Base-by-base conservation (phyloP, 2,888 invertebrate genomes). In the Atethmia centrago region DNA sequence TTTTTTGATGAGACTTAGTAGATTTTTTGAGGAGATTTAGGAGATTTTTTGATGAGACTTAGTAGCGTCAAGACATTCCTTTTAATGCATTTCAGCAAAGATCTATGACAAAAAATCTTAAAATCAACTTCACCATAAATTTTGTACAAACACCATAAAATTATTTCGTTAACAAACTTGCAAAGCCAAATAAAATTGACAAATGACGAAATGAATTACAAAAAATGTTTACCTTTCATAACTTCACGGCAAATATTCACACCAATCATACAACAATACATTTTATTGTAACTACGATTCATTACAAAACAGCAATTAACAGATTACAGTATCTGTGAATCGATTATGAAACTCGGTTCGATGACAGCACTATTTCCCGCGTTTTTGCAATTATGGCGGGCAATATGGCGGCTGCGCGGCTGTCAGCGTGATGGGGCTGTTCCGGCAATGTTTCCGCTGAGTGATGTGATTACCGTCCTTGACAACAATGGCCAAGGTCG, bases 391-490 rank as follows among this genome's bases (percentile, higher is more conserved):
- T 89, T 85, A 87, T 83, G 79, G 79, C 81, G 79, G 74, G 76
- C 85, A 87, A 88, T 88, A 82, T 87, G 84, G 82, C 76, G 85
- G 74, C 82, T 40, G 61, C 42, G 31, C n/a, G 51, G n/a, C 74
- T 89, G 90, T 90, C 91, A 90, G 80, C 85, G 73, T 92, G 92
- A 93, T 92, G 89, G 90, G 88, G 87, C 89, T 90, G 90, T 93
- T 92, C 92, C 92, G 91, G 91, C 83, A 79, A 78, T 85, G 75
- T 72, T 85, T 86, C 83, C 85, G 85, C 71, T 72, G 80, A 83
- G 85, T 86, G 86, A 86, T 87, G 87, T 88, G 85, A 90, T 89
- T 87, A 86, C 75, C 81, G 91, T 87, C 93, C 93, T 91, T 91
- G 90, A 84, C 83, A 80, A 90, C 88, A 88, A 89, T 89, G 84